Evolutionary conservation across 1,140 invertebrate species (phyloP).

Genomic region (Teleogryllus occipitalis): DNA sequence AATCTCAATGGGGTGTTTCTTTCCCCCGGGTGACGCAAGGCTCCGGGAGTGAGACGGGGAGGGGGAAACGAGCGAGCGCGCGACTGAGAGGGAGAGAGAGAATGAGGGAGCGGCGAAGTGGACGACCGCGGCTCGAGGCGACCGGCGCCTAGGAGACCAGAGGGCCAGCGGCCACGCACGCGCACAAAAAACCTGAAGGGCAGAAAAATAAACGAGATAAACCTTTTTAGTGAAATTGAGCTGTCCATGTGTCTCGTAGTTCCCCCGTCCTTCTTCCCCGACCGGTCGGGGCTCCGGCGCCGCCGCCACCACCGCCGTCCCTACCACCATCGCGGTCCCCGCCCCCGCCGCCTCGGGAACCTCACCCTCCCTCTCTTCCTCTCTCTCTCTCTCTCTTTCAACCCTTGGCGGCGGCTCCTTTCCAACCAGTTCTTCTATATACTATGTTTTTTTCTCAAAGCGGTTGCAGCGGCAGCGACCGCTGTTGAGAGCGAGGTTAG

Average conservation of each 20-base stretch:
- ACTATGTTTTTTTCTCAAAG: no score
- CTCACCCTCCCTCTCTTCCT: not conserved
- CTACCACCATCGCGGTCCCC: no score
- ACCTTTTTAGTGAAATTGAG: slow-evolving; percentile 5
- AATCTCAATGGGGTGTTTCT: not conserved
- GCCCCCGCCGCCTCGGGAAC: no score
- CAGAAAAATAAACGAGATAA: slow-evolving; percentile 1
- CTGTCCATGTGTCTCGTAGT: not conserved
- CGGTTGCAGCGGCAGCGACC: no score
- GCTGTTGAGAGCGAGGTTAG: no score
- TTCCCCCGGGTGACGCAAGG: not conserved
- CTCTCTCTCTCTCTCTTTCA: not conserved
- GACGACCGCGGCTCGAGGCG: not conserved
- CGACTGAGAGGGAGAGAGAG: no score
- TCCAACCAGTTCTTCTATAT: no score
- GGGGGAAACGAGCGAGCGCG: no score
- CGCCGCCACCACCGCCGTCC: no score
- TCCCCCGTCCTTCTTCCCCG: not conserved
- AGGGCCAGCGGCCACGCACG: not conserved
- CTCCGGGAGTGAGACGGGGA: no score
- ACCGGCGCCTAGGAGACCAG: not conserved
- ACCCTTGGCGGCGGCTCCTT: no score
- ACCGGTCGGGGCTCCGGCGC: not conserved
- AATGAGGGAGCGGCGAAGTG: not conserved
- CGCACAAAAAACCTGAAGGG: not conserved